Evolutionary conservation across 2,113 vertebrate genomes (phyloP), one percentile per base, ranked within the genome.

Genomic region (Hyla sarda): DNA sequence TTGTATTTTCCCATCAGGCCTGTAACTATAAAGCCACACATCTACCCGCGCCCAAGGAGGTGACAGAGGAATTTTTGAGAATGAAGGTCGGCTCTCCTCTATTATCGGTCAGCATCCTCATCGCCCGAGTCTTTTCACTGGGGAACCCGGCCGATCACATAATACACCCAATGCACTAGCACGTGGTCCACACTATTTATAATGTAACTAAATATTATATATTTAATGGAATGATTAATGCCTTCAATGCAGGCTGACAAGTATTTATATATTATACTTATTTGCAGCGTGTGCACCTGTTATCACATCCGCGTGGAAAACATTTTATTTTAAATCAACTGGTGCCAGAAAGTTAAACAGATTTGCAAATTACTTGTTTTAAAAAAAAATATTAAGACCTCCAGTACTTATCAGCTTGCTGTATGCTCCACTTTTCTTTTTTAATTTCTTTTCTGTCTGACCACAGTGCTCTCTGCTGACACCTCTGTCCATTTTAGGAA

Each of bases 161-260:
- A 6, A 14, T 21, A 69, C 17, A 23, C 2, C 13, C 21, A 17
- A 34, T 12, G 2, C 78, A 81, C 23, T 41, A 75, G 30, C 41
- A n/a, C 11, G 17, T 19, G 9, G 11, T 11, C 7, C 7, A 28
- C 32, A n/a, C 16, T 25, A 14, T 30, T 37, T 34, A 28, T 1
- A 54, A 5, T 14, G 9, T 60, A 10, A n/a, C 19, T 71, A 86
- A 72, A 86, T 86, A 86, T 80, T 56, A 56, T 86, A 79, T 86
- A 86, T 80, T 86, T 86, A 41, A 11, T 79, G 11, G 0, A 10
- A 75, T 73, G 50, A 62, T 34, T 48, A 45, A 67, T 86, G 48
- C 75, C 75, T 86, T 34, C 76, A 86, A 58, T 86, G 84, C 76
- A 86, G 75, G 84, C 67, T 45, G 60, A 47, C 17, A 80, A 41